Evolutionary conservation across 2,888 invertebrate genomes (phyloP), one percentile per base, ranked within the genome.

Genomic region (Euphydryas editha): DNA sequence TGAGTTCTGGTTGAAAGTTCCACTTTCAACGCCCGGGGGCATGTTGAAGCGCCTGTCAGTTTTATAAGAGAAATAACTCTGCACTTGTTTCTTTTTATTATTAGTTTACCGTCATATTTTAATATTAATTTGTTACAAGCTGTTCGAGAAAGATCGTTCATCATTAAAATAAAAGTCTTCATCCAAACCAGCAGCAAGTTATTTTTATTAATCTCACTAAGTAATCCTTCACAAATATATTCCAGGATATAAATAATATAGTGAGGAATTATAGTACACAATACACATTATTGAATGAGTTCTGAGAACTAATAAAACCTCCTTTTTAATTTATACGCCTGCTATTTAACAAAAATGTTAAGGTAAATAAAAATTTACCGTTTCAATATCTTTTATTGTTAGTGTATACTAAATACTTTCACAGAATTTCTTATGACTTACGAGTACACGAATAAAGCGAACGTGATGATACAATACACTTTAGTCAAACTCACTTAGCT

Each of bases 381-480:
- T 24, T 24, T 51, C 49, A 51, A n/a, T 6, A 7, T 21, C 20
- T 49, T 49, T 5, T 21, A 24, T 51, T 21, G 15, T 24, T 15
- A 15, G 21, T 24, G 21, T 7, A 15, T 51, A 51, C 15, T 21
- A 24, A 51, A 51, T 54, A 64, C 7, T 30, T 18, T n/a, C n/a
- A 44, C 30, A 17, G 30, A n/a, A 49, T 20, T n/a, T 7, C 37
- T 18, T 13, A 51, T 20, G 49, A 21, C 1, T 21, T 46, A 51
- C 8, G 7, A 8, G n/a, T 4, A 6, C 24, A 30, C 20, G 18
- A 46, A 47, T 47, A 24, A 20, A 17, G 36, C 18, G 63, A 49
- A 69, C 69, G 69, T 69, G 69, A 67, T 58, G n/a, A 20, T 56
- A 69, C 67, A 69, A 67, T 58, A 49, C 58, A 36, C 59, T 67